These are phyloP conservation scores for Drosophila ezoana DNA, from an alignment of 2,888 invertebrate genomes.

Conservation along the genomic window DNA sequence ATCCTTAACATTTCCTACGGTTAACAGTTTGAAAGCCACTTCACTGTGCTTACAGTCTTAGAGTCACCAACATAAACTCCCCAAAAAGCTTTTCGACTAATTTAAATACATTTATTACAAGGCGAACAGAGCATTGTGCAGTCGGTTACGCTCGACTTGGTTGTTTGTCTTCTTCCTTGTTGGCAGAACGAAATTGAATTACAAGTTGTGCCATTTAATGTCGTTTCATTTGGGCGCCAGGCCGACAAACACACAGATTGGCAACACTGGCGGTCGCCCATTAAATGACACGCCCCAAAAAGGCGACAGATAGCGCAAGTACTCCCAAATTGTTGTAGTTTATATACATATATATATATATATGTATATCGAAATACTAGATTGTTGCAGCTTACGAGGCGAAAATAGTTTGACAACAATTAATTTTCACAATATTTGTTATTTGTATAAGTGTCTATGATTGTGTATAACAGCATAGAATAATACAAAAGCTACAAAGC, in stretches of 20 bases:
- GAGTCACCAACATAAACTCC: too few species aligned
- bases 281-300: constrained; percentile 47
- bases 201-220: constrained; percentile 58
- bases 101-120: neutral
- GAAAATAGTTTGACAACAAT: constrained; percentile 10
- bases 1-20: too few species aligned
- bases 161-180: constrained; percentile 19
- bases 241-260: constrained; percentile 34
- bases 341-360: neutral
- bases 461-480: neutral
- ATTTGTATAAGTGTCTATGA: constrained; percentile 9
- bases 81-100: too few species aligned
- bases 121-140: neutral
- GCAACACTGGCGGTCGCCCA: constrained; percentile 24
- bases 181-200: constrained; percentile 63
- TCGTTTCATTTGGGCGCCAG: constrained; percentile 30
- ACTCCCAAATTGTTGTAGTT: constrained; percentile 9
- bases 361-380: neutral
- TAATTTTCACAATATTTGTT: neutral
- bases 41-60: too few species aligned
- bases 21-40: too few species aligned
- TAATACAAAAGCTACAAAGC: neutral
- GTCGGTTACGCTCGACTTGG: neutral
- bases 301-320: constrained; percentile 28
- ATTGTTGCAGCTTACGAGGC: constrained; percentile 6